These are phyloP conservation scores for Ictidomys tridecemlineatus DNA, from an alignment of 2,113 vertebrate species.

Conservation along the genomic window DNA sequence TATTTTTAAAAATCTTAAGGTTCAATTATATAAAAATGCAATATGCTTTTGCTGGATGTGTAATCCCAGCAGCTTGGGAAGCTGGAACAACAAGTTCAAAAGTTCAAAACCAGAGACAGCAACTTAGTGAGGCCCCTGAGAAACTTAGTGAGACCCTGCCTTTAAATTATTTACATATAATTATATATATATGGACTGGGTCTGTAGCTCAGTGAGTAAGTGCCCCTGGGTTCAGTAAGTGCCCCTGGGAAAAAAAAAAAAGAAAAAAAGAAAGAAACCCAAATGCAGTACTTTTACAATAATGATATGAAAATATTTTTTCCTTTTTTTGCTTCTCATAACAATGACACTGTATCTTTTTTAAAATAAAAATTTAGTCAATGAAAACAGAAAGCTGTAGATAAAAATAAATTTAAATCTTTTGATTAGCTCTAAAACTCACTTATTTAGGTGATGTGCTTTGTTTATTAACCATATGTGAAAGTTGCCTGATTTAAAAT, in stretches of 20 bases:
- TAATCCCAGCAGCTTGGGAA: too few relatives aligned
- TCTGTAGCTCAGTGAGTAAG: too few relatives aligned
- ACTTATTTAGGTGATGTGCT: neutral
- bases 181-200: too few relatives aligned
- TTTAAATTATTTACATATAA: too few relatives aligned
- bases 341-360: neutral
- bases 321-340: neutral
- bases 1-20: neutral
- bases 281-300: too few relatives aligned
- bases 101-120: too few relatives aligned
- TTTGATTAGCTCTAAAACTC: neutral
- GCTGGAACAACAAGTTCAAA: too few relatives aligned
- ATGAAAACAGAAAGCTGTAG: neutral
- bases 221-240: too few relatives aligned
- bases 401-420: neutral
- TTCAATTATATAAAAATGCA: neutral
- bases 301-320: neutral
- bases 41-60: neutral
- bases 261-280: too few relatives aligned
- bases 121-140: too few relatives aligned
- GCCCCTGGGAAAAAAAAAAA: too few relatives aligned
- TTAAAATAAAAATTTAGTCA: neutral
- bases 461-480: neutral
- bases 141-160: too few relatives aligned
- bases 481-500: neutral